Evolutionary conservation across 2,113 vertebrate genomes (phyloP), one percentile per base, ranked within the genome.

Genomic region (Nematolebias whitei): DNA sequence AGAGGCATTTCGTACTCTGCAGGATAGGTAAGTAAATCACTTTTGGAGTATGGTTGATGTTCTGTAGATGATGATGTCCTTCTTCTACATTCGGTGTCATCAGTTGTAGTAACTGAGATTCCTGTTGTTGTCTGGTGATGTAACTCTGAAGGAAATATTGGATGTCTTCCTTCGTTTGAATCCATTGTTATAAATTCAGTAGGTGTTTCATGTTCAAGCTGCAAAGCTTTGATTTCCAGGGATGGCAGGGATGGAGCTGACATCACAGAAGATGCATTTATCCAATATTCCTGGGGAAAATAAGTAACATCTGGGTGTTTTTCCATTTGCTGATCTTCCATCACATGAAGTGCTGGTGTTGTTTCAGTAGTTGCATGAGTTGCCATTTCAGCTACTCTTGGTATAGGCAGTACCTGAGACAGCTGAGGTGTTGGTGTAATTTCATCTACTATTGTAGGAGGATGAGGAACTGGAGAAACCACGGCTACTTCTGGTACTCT

Each of bases 21-120:
- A 2, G 82, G 72, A 68, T 67, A 76, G 22, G 77, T 54, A 65
- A 58, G 80, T 44, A 77, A 57, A 26, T 89, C 80, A 79, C 10
- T 75, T 61, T 63, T 57, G 16, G 64, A 63, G 35, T 78, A 76
- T 68, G 78, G 22, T 71, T 77, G 74, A 20, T 87, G 87, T 43
- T 55, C 58, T 45, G 58, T 72, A 18, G 87, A 84, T 9, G 82
- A 83, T 76, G 90, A 90, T 50, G 80, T 73, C 47, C 72, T 84
- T 38, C 79, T 87, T 12, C 72, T 79, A 53, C 50, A 79, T 22
- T 63, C 73, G 14, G 70, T 83, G 71, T 83, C 85, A 15, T 84
- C 85, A 41, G 76, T 65, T 74, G 67, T 60, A 48, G 87, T 63
- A 48, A 87, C 18, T 63, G 85, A 69, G 51, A 87, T 84, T 12